phyloP scores from a whole-genome alignment of 2,888 invertebrate species.

The Enchytraeus crypticus region DNA sequence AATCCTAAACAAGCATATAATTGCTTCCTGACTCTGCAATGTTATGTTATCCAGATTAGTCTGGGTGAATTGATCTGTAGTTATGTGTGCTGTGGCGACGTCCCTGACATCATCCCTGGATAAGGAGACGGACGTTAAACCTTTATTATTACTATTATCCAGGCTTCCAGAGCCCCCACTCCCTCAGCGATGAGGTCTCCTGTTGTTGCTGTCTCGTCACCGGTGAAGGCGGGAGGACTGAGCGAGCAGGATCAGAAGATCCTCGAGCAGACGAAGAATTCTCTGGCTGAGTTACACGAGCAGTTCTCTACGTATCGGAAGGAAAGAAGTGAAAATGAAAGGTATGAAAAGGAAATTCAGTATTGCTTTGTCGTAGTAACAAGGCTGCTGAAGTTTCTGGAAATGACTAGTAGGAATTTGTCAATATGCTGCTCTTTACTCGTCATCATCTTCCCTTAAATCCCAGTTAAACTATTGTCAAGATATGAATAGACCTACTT shows the following conservation, averaged over 20 bases:
- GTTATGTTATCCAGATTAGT: too few relatives aligned
- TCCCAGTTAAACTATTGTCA: too few relatives aligned
- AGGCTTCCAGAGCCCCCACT: not conserved
- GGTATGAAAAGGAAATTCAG: slow-evolving; percentile 34
- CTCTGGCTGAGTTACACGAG: slow-evolving; percentile 65
- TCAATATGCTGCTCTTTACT: not conserved
- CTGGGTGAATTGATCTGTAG: too few relatives aligned
- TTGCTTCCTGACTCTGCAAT: too few relatives aligned
- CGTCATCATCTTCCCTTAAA: too few relatives aligned
- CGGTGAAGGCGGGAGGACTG: not conserved
- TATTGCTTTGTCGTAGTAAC: not conserved
- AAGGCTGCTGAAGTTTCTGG: not conserved
- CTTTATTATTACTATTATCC: too few relatives aligned
- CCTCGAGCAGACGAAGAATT: slow-evolving; percentile 55
- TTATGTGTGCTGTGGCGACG: too few relatives aligned
- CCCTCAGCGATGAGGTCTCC: not conserved
- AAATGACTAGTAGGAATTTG: not conserved
- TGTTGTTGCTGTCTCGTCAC: not conserved
- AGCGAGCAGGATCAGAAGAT: slow-evolving; percentile 6
- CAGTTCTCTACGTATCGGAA: slow-evolving; percentile 76
- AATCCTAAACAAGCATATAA: too few relatives aligned
- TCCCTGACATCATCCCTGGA: too few relatives aligned
- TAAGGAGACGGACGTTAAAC: too few relatives aligned
- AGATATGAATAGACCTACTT: too few relatives aligned
- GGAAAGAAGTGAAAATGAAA: slow-evolving; percentile 71